These are phyloP conservation scores for Polypterus bichir DNA, from an alignment of 2,113 vertebrate genomes.

Conservation along the genomic window DNA sequence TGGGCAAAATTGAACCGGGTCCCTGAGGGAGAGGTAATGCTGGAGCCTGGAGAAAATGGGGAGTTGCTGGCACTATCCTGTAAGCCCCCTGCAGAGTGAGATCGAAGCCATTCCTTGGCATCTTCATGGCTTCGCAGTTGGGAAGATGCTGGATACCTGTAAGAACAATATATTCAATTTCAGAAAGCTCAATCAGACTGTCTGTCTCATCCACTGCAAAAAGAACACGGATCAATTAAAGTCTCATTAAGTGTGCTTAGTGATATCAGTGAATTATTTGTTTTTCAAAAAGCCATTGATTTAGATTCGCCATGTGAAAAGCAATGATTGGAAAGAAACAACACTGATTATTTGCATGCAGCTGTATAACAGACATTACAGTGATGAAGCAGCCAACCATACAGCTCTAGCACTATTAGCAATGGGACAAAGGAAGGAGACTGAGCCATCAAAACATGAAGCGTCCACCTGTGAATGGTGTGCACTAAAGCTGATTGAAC, in stretches of 20 bases:
- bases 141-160: constrained; percentile 75
- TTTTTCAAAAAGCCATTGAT: too few species aligned
- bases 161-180: constrained; percentile 19
- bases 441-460: neutral
- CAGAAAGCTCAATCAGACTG: constrained; percentile 11
- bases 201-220: neutral
- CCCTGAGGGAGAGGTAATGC: constrained; percentile 83
- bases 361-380: too few species aligned
- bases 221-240: too few species aligned
- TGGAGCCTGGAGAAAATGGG: constrained; percentile 87
- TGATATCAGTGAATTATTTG: too few species aligned
- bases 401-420: neutral
- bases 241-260: too few species aligned
- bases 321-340: too few species aligned
- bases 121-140: constrained; percentile 86
- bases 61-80: constrained; percentile 81
- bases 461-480: too few species aligned
- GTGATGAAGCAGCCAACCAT: neutral
- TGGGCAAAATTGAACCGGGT: constrained; percentile 90
- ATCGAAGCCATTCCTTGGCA: constrained; percentile 86
- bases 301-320: too few species aligned
- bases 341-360: too few species aligned
- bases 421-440: neutral
- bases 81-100: constrained; percentile 81
- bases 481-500: too few species aligned